Evolutionary conservation across 2,797 vertebrate genomes (phyloP), one percentile per base, ranked within the genome.

Genomic region (Nasua narica): DNA sequence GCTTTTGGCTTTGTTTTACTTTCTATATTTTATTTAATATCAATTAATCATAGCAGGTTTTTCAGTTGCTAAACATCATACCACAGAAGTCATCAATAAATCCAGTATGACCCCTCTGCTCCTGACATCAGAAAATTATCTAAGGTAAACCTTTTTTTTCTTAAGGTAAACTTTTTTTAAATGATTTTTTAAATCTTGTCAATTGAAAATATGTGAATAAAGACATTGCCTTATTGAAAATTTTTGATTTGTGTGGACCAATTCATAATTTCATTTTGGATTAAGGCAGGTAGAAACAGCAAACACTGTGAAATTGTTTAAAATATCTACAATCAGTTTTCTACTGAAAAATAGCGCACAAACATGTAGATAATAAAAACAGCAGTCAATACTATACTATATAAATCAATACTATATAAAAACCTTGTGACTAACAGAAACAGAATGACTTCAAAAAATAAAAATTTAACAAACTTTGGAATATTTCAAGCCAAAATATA

Each of bases 241-340:
- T 83, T 77, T 50, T 82, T 74, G 8, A 94, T 9, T 95, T 46
- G 82, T 62, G 27, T 79, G 52, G 72, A 90, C 11, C 60, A 83
- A 91, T 65, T 93, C 15, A 52, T 69, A 92, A 85, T 91, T 92
- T 91, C 82, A 90, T 65, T 97, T 96, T 90, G 62, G 43, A 92
- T 85, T 85, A 95, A 91, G 76, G 46, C 62, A 96, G 46, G 6
- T 4, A 90, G 37, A 94, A 48, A 54, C 37, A 93, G 48, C 70
- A 89, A 84, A 91, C 23, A 91, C 2, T 94, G 27, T 78, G 27
- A 96, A 88, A 88, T n/a, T 70, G 37, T 87, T 92, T 56, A 72
- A 97, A 93, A 74, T 15, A 90, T 52, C 50, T 48, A 90, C 3
- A 85, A 50, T n/a, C 21, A 90, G 37, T 65, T 97, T 96, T 88